Conservation (phyloP, 2,113 vertebrate genomes). For the Eretmodus cyanostictus region DNA sequence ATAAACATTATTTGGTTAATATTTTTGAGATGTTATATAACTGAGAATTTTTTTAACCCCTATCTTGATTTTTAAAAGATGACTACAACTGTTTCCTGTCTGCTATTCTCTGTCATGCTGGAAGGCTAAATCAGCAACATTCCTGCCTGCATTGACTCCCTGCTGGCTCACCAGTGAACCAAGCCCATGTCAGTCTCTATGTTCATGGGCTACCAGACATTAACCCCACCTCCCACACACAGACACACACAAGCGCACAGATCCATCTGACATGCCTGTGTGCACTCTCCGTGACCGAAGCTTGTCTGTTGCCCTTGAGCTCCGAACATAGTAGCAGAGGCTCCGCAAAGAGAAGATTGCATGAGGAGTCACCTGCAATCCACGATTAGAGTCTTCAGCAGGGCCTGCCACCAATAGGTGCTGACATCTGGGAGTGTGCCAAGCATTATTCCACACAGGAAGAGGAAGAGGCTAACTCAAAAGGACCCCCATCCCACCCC, state of each 20-base stretch:
- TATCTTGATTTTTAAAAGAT: neutral
- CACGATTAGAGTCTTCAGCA: slow-evolving; percentile 50
- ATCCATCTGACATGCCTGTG: slow-evolving; percentile 10
- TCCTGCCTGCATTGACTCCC: neutral
- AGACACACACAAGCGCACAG: neutral
- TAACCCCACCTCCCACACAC: neutral
- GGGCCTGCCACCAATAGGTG: slow-evolving; percentile 57
- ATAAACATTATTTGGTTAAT: neutral
- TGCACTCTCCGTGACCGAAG: slow-evolving; percentile 45
- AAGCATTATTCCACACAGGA: slow-evolving; percentile 60
- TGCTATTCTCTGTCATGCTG: neutral
- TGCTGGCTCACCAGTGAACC: neutral
- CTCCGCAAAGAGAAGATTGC: slow-evolving; percentile 32
- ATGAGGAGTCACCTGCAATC: slow-evolving; percentile 58
- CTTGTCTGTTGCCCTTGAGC: slow-evolving; percentile 61
- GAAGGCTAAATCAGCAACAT: neutral
- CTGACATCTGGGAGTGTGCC: slow-evolving; percentile 56
- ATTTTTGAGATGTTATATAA: neutral
- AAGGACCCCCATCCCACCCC: slow-evolving; percentile 29
- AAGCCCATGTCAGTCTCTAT: neutral
- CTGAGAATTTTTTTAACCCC: neutral
- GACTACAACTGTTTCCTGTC: neutral
- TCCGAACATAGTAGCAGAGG: neutral
- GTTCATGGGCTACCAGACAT: slow-evolving; percentile 12
- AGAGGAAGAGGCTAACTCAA: slow-evolving; percentile 54